Base-by-base conservation (phyloP, 2,888 invertebrate genomes). In the Dynastes tityus region DNA sequence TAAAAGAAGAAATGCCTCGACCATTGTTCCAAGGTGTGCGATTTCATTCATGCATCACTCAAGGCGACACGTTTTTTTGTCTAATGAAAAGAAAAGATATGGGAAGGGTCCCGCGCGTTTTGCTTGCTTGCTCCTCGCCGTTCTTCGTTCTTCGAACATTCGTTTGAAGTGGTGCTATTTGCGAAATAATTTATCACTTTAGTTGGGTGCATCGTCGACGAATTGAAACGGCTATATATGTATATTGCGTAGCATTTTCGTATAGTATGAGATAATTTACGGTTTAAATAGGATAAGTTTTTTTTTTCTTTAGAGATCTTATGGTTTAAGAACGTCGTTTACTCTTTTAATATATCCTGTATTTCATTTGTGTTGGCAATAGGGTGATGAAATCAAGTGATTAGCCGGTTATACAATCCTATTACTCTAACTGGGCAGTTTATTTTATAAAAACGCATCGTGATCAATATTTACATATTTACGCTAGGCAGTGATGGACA, bases 1-100 rank as follows among this genome's bases (percentile, higher is more conserved):
- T 32, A 5, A 45, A 45, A 45, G 8, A 45, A 45, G 8, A 22
- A 8, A 45, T 81, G 79, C 80, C n/a, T 40, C 78, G 78, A 78
- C 80, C 80, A 81, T 81, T 81, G 79, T 80, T 76, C 78, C 78
- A 77, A 81, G 79, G 77, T 81, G 77, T 81, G 80, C 78, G 71
- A 79, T 58, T 76, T 81, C 79, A 82, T 84, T 84, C 83, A 83
- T 64, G 79, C 77, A 83, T 84, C 84, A 77, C 73, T 84, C 84
- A 84, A 82, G 77, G 78, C 82, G 81, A 84, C 84, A 84, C 84
- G 79, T 82, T 82, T 80, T 81, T 70, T 79, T 80, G 73, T 73
- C 73, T 67, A 73, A 58, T 67, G 58, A 58, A 58, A 73, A 58
- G 71, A 58, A 73, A 73, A 58, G 55, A 73, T 73, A 61, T 73